Evolutionary conservation across 2,113 vertebrate species (phyloP), one percentile per base, ranked within the genome.

Genomic region (Opisthocomus hoazin): DNA sequence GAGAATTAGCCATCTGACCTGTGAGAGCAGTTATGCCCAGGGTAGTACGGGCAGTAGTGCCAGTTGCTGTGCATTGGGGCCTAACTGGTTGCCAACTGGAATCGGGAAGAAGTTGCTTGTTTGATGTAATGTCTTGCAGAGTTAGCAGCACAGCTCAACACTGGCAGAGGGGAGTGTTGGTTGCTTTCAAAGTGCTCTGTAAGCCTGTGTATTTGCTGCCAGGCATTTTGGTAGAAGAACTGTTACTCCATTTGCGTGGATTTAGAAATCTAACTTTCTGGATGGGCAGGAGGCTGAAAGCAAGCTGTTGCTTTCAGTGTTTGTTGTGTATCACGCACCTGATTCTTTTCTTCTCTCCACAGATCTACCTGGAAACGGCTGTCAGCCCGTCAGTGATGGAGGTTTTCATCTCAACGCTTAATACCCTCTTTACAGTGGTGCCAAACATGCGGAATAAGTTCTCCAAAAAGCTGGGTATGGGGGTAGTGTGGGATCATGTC

Each of bases 381-480:
- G 95, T 98, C 73, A 98, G 96, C 60, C 97, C 98, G 1, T 94
- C 97, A 66, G 78, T 99, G 65, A 98, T 99, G 91, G 99, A 99
- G 97, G 90, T 97, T 87, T 99, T 99, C 97, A 97, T 99, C 92
- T 98, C 98, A 5, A 65, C 98, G 74, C 98, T 99, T 10, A 98
- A 94, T 56, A 98, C 83, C 56, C 98, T 99, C 95, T 99, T 99
- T 87, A 93, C 89, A 86, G 97, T 99, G 43, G 94, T 98, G 69
- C 99, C 99, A 19, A 96, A 97, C 54, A 97, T 98, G 97, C 98
- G 94, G 97, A 97, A 98, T 46, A 98, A 94, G 74, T 99, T 99
- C 95, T 98, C 98, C 87, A 97, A 95, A 87, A 99, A 99, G 90
- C 98, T 99, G 9, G 99, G 99, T 99, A 98, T 96, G 98, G 45